Conservation (phyloP, 2,113 vertebrate genomes). For the Bothrops jararaca region DNA sequence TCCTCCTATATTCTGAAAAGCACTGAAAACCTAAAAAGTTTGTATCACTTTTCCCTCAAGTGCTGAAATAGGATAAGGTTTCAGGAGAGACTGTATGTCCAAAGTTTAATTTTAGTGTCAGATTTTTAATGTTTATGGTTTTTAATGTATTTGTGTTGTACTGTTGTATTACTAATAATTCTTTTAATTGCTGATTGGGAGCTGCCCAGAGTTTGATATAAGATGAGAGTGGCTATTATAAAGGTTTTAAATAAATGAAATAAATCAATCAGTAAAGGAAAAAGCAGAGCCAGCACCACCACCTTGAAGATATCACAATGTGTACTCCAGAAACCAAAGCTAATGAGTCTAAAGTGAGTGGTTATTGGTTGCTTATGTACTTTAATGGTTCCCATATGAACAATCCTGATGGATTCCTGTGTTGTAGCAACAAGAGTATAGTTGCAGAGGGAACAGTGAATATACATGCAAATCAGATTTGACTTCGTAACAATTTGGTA, state of each 20-base stretch:
- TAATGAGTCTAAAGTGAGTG: conserved; percentile 33
- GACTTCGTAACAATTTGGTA: not conserved
- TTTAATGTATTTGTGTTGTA: not conserved
- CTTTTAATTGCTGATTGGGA: not conserved
- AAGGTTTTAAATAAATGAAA: not conserved
- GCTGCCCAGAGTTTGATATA: not conserved
- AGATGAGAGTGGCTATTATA: not conserved
- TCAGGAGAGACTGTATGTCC: not conserved
- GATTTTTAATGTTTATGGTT: not conserved
- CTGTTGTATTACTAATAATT: not conserved
- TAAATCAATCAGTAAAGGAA: not conserved
- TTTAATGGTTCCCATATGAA: conserved; percentile 30
- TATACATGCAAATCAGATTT: not conserved
- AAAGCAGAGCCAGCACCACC: not conserved
- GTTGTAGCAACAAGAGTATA: conserved; percentile 16
- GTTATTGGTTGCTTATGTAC: conserved; percentile 40
- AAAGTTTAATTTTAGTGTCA: not conserved
- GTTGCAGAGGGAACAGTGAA: not conserved
- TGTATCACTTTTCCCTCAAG: not conserved
- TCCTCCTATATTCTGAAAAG: not conserved
- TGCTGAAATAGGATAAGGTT: not conserved
- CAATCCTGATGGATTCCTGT: not conserved
- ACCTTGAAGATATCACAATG: conserved; percentile 49
- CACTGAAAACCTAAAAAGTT: not conserved
- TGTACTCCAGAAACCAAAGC: conserved; percentile 27